Evolutionary conservation across 2,113 vertebrate genomes (phyloP), one percentile per base, ranked within the genome.

Genomic region (Callipepla californica): DNA sequence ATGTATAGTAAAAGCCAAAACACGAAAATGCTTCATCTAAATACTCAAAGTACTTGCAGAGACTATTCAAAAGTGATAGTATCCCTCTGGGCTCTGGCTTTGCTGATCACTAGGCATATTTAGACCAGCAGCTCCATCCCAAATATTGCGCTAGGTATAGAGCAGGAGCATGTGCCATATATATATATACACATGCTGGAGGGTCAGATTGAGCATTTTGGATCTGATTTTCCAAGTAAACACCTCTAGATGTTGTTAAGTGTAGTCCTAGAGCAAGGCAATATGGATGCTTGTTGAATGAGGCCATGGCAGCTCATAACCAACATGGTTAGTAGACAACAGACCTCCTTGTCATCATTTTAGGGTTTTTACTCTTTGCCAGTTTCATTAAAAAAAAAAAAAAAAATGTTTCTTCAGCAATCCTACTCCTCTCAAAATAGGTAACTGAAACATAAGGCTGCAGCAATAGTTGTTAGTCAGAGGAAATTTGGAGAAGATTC

Each of bases 101-200:
- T 45, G 22, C n/a, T 47, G 32, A 14, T 34, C 8, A 1, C 20
- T 40, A 40, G 34, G 22, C 21, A 14, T 16, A 30, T 38, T 4
- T 34, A 32, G 32, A 36, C n/a, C 63, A 55, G 62, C 23, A 65
- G 62, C 26, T 40, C 47, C 36, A 78, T 7, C 48, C 78, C 66
- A 77, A 28, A 30, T 18, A 57, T 9, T 13, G 22, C 50, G 28
- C 21, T 26, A 32, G 9, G 36, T 36, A 36, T 30, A 79, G 72
- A 72, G 38, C 45, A 45, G 58, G 30, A 16, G 34, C 34, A 50
- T 51, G 19, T 51, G 44, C 36, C 28, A 20, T 36, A 48, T 3
- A 1, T 26, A 48, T 3, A 1, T 26, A 13, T 13, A n/a, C 3
- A 9, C 0, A 0, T 12, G 26, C 30, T 53, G 58, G 74, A 86